A percentile compares a stretch with the other conserved stretches of the same genome.
phyloP scores from a whole-genome alignment of 2,113 vertebrate species.

The Stigmatopora nigra region DNA sequence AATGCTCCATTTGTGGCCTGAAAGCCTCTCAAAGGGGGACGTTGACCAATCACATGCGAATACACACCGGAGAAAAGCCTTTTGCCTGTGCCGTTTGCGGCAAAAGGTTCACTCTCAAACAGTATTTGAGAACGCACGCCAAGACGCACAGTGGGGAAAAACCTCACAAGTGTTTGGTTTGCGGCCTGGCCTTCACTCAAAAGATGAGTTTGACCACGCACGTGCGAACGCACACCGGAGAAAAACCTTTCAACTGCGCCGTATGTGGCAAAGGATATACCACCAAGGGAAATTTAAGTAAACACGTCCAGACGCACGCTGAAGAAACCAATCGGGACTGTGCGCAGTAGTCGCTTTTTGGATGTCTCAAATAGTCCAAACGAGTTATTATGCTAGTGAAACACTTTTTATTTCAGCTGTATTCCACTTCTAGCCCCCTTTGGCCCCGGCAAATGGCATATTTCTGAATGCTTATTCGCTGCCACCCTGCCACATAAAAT shows the following conservation, averaged over 20 bases:
- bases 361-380: too few species aligned
- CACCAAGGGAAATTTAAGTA: too few species aligned
- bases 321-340: too few species aligned
- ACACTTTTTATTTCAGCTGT: too few species aligned
- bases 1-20: too few species aligned
- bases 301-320: too few species aligned
- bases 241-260: neutral
- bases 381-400: too few species aligned
- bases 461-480: too few species aligned
- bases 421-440: too few species aligned
- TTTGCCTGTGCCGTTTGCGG: neutral
- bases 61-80: neutral
- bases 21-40: neutral
- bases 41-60: conserved; percentile 1
- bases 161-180: neutral
- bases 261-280: neutral
- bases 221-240: neutral
- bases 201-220: neutral
- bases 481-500: too few species aligned
- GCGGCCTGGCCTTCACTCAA: neutral
- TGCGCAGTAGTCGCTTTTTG: neutral
- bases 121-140: neutral
- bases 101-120: neutral
- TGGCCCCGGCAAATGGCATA: too few species aligned
- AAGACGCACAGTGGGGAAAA: neutral